A percentile compares a stretch with the other conserved stretches of the same genome.
These are phyloP conservation scores for Augochlorella aurata DNA, from an alignment of 2,888 invertebrate species.

Conservation along the genomic window DNA sequence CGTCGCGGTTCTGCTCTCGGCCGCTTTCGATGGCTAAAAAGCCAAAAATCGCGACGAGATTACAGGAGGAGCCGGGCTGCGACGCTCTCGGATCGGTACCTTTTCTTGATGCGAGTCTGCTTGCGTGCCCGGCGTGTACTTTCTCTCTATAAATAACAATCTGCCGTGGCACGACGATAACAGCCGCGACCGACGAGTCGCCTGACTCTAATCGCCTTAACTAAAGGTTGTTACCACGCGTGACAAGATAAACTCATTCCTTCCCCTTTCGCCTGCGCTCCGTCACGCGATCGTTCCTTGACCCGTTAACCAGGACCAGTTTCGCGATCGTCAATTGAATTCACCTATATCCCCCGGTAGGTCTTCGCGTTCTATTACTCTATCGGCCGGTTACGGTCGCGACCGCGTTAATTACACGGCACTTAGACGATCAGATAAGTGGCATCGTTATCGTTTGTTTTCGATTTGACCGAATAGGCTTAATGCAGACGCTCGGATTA, in stretches of 20 bases:
- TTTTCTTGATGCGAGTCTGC: conserved; percentile 24
- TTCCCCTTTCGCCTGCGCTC: conserved; percentile 27
- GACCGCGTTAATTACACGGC: background rate
- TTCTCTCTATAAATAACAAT: conserved; percentile 75
- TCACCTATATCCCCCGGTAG: background rate
- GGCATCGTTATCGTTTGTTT: conserved; percentile 1
- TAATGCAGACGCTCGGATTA: background rate
- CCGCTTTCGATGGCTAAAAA: conserved; percentile 13
- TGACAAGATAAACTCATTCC: conserved; percentile 42
- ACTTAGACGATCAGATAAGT: background rate
- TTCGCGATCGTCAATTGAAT: background rate
- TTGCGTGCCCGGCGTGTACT: conserved; percentile 42
- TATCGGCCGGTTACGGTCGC: background rate
- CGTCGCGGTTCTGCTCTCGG: background rate
- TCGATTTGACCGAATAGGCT: background rate
- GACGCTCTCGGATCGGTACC: background rate
- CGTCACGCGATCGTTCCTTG: background rate
- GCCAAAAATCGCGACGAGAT: conserved; percentile 26
- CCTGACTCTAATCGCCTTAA: conserved; percentile 67
- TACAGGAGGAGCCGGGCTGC: conserved; percentile 3
- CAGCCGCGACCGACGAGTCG: conserved; percentile 58
- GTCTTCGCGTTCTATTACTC: background rate
- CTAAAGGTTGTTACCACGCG: conserved; percentile 67
- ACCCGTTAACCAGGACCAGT: too few species aligned
- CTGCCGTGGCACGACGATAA: conserved; percentile 60